Conservation (phyloP, 1,140 invertebrate species). For the Drosophila nebulosa region DNA sequence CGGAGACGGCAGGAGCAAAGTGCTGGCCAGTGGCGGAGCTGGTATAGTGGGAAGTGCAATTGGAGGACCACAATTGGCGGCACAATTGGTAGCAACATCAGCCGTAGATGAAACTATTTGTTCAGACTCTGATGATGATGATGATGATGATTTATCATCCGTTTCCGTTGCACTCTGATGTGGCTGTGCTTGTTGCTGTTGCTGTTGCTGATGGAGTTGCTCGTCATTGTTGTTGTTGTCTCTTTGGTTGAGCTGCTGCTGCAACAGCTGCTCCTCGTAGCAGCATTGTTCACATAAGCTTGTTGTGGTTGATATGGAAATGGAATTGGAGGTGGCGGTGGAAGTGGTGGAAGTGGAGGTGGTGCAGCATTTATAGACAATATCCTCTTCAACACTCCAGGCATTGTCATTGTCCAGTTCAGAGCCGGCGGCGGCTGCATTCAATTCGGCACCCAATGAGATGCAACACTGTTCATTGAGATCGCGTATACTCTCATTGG, state of each 20-base stretch:
- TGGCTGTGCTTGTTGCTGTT: no score
- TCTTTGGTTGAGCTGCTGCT: conserved; percentile 52
- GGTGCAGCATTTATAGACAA: conserved; percentile 65
- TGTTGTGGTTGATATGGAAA: conserved; percentile 14
- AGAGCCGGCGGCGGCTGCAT: not conserved
- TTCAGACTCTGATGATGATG: not conserved
- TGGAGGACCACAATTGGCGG: not conserved
- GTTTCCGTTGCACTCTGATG: not conserved
- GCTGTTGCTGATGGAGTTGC: not conserved
- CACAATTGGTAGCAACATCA: not conserved
- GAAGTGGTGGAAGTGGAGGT: conserved; percentile 18
- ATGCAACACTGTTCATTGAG: conserved; percentile 71
- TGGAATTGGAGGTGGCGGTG: conserved; percentile 12
- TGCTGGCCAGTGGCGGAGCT: not conserved
- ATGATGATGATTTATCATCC: not conserved
- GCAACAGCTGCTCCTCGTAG: conserved; percentile 63
- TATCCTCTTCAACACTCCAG: conserved; percentile 77
- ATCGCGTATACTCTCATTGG: conserved; percentile 71
- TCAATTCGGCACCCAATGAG: conserved; percentile 39
- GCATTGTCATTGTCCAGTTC: conserved; percentile 62
- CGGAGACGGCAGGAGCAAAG: conserved; percentile 19
- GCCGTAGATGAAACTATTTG: not conserved
- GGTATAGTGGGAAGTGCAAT: not conserved
- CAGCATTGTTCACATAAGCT: conserved; percentile 63
- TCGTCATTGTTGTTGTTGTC: conserved; percentile 50